Base-by-base conservation (phyloP, 2,888 invertebrate species). In the Drosophila limbata region DNA sequence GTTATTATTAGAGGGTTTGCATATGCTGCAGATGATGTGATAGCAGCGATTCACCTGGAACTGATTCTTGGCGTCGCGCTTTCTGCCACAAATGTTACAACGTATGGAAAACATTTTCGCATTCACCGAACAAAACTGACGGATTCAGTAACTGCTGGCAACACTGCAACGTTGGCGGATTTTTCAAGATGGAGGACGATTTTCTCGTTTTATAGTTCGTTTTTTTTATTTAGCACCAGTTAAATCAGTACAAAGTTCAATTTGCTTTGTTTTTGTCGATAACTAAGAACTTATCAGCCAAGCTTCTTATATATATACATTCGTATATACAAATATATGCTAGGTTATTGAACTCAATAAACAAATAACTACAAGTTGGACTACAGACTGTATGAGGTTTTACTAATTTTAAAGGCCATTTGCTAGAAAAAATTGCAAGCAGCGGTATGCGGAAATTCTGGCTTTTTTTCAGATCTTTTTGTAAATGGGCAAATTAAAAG, bases 201-300 rank as follows among this genome's bases (percentile, higher is more conserved):
- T 21, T 13, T 3, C 11, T 51, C 5, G n/a, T 33, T 44, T n/a
- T 19, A 2, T 21, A 31, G 10, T 53, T 8, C 21, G 1, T 48
- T 25, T 17, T 13, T 50, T 9, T 42, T 31, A 44, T 44, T 25
- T 25, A n/a, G n/a, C 55, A 52, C 52, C 47, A 35, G 10, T 33
- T 61, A 44, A 44, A 57, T 44, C 28, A 60, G 40, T 44, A 50
- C 81, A 79, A 82, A 83, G 80, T 65, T 79, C 70, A 76, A 42
- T 65, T 61, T 50, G 51, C 53, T 51, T 73, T 86, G 70, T 69
- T 84, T 83, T 84, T 73, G 61, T 63, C 57, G 40, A 52, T 62
- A 72, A 72, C 69, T 81, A 69, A 52, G 50, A 66, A 78, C 65
- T 85, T 86, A 86, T 83, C 83, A 83, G 62, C 42, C 44, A 45